Conservation (phyloP, 2,797 vertebrate genomes). For the Muscicapa comitata region DNA sequence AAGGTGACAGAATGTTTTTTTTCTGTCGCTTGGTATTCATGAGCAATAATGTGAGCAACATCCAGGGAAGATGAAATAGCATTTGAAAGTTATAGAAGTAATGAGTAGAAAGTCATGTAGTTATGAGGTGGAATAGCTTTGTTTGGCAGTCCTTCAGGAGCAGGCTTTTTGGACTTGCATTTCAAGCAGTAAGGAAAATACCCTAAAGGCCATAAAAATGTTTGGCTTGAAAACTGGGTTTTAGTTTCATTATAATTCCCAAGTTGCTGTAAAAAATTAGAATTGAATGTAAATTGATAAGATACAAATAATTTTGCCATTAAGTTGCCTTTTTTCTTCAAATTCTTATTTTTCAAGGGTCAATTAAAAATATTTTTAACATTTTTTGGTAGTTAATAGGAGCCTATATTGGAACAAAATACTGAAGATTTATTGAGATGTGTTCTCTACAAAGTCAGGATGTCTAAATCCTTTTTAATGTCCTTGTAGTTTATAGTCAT, state of each 20-base stretch:
- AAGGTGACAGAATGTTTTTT: neutral
- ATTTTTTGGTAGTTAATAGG: neutral
- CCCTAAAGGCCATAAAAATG: neutral
- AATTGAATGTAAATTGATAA: neutral
- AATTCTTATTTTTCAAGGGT: neutral
- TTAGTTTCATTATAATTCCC: neutral
- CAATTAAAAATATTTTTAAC: neutral
- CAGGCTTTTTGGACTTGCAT: neutral
- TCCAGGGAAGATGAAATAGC: neutral
- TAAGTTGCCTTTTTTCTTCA: neutral
- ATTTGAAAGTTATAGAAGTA: neutral
- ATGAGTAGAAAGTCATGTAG: neutral
- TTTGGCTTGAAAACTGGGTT: neutral
- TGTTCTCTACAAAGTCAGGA: neutral
- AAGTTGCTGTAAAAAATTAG: neutral
- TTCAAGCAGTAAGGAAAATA: neutral
- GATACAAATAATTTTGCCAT: neutral
- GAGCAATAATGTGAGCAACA: neutral
- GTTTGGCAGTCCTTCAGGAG: conserved; percentile 30
- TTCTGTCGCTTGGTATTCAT: neutral
- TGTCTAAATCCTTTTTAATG: neutral
- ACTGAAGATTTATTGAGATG: neutral
- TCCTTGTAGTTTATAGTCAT: neutral
- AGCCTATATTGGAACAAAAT: neutral
- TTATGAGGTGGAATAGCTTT: conserved; percentile 7